Conservation (phyloP, 2,888 invertebrate species). For the Augiades crinisus region DNA sequence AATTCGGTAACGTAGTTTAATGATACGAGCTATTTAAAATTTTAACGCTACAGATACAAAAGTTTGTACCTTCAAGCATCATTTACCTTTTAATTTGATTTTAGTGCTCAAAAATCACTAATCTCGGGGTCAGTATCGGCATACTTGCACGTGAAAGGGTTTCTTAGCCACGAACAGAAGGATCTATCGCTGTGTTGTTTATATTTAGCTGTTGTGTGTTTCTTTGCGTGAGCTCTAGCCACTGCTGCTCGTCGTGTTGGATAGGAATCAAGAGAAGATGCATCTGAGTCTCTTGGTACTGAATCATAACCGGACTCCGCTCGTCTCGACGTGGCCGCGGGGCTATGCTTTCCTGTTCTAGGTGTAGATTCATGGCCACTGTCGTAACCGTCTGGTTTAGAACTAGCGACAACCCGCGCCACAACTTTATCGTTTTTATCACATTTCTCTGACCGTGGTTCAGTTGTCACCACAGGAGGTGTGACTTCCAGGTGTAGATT, state of each 20-base stretch:
- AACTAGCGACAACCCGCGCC: constrained; percentile 83
- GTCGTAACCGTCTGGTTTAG: constrained; percentile 89
- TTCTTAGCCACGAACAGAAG: constrained; percentile 88
- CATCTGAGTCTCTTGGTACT: constrained; percentile 93
- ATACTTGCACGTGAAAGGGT: constrained; percentile 89
- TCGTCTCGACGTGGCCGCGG: constrained; percentile 88
- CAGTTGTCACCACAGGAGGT: constrained; percentile 80
- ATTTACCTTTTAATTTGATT: constrained; percentile 29
- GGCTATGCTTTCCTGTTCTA: constrained; percentile 90
- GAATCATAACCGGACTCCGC: constrained; percentile 96
- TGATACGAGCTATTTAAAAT: constrained; percentile 62
- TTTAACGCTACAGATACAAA: constrained; percentile 40
- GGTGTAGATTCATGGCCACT: constrained; percentile 93
- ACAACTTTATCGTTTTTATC: constrained; percentile 84
- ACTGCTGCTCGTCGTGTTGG: constrained; percentile 74
- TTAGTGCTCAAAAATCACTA: constrained; percentile 78
- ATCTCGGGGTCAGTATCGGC: constrained; percentile 87
- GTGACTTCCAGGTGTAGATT: constrained; percentile 73
- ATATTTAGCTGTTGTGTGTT: constrained; percentile 82
- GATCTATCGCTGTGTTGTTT: constrained; percentile 87
- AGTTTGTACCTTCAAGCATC: constrained; percentile 32
- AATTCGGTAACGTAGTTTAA: constrained; percentile 81
- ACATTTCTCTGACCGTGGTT: constrained; percentile 82
- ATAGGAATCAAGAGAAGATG: constrained; percentile 91
- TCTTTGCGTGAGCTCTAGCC: constrained; percentile 73